A percentile compares a stretch with the other conserved stretches of the same genome.
phyloP scores from a whole-genome alignment of 2,888 invertebrate genomes.

The Oithona nana region DNA sequence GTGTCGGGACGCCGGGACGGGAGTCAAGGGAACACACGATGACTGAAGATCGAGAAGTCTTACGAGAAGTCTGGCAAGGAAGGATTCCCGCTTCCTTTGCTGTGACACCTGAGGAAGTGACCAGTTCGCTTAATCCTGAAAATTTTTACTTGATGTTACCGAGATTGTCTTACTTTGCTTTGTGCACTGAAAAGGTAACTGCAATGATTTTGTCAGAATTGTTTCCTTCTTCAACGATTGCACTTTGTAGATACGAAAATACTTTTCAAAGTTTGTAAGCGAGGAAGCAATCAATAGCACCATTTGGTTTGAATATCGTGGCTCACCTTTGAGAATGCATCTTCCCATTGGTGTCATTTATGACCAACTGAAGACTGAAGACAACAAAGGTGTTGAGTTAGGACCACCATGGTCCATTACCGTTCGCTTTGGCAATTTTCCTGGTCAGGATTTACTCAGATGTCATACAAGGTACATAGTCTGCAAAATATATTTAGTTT shows the following conservation, averaged over 20 bases:
- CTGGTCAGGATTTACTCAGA: constrained; percentile 66
- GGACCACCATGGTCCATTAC: constrained; percentile 65
- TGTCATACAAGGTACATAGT: constrained; percentile 57
- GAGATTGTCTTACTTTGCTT: constrained; percentile 75
- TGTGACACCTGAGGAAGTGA: constrained; percentile 67
- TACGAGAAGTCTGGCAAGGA: constrained; percentile 88
- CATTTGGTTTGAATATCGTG: constrained; percentile 86
- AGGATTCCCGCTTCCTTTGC: constrained; percentile 82
- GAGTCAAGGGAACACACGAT: not conserved
- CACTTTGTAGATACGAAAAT: constrained; percentile 51
- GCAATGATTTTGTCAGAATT: too few relatives aligned
- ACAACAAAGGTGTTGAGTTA: not conserved
- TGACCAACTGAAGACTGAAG: constrained; percentile 43
- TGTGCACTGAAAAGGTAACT: constrained; percentile 77
- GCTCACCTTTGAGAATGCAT: constrained; percentile 69
- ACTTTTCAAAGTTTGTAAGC: constrained; percentile 62
- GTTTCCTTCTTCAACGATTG: too few relatives aligned
- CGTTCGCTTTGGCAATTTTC: constrained; percentile 86
- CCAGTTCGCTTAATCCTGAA: constrained; percentile 71
- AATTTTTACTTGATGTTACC: constrained; percentile 84
- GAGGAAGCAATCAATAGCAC: constrained; percentile 62
- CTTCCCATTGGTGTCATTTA: constrained; percentile 64
- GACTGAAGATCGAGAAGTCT: constrained; percentile 68
- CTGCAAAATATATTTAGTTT: not conserved
- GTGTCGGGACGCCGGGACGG: too few relatives aligned